Evolutionary conservation across 2,113 vertebrate species (phyloP).

Genomic region (Nipponia nippon): DNA sequence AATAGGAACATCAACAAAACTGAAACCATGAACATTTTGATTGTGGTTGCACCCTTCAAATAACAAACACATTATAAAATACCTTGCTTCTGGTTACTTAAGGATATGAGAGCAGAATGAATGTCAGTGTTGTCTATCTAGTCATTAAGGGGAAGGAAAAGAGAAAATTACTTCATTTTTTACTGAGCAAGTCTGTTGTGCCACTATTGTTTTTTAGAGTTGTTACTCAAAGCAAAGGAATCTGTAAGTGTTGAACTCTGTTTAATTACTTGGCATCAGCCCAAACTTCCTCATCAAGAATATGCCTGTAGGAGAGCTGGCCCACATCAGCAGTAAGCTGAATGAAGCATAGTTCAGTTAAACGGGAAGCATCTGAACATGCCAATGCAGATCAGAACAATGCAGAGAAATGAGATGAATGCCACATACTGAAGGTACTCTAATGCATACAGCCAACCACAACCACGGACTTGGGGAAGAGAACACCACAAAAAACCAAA

Average conservation of each 20-base stretch:
- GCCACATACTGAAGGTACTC: accelerated
- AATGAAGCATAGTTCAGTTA: background rate
- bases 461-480: accelerated
- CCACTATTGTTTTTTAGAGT: background rate
- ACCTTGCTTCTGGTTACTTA: background rate
- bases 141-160: background rate
- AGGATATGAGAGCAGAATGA: background rate
- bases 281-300: background rate
- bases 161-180: background rate
- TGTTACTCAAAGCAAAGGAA: conserved; percentile 49
- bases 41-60: background rate
- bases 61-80: background rate
- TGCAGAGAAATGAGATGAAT: accelerated
- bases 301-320: background rate
- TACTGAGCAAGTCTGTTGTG: background rate
- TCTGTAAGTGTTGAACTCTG: background rate
- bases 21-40: background rate
- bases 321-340: background rate
- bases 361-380: background rate
- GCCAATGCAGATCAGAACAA: background rate
- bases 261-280: background rate
- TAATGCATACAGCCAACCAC: accelerated
- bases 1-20: background rate
- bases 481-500: background rate
- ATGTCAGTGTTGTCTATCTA: background rate